Evolutionary conservation across 2,797 vertebrate species (phyloP), one percentile per base, ranked within the genome.

Genomic region (Coilia nasus): DNA sequence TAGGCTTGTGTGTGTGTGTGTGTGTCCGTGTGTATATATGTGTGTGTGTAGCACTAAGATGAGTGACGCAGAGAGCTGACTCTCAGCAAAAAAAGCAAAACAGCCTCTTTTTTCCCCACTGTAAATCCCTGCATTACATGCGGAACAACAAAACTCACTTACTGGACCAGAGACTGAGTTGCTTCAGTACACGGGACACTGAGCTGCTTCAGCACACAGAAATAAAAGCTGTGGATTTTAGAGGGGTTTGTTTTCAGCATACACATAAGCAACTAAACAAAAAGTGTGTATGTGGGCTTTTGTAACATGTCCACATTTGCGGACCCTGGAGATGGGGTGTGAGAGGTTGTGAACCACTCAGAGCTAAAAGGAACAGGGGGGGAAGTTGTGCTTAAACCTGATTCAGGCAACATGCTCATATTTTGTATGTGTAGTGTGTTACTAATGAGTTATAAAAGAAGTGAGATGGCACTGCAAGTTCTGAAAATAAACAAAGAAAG

Each of bases 11-110:
- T 54, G 50, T 54, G 50, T 54, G 50, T 54, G 50, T 54, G 50
- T 54, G 50, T 54, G 50, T 54, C 9, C 14, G 7, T 54, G 50
- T 3, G 50, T 41, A 41, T 41, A 41, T 41, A 41, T 41, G n/a
- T 71, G 28, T 71, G 28, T 71, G 28, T 78, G 31, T 35, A 19
- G 71, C 17, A 15, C 15, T 78, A 6, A 25, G 35, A 44, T 78
- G 71, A 78, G 31, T 75, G 67, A 31, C 67, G 19, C 31, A 41
- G 15, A 41, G 31, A 19, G 71, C 71, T 78, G 71, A 78, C 31
- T 78, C 71, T 78, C 71, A 78, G 71, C 71, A 78, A 14, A 17
- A 75, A 75, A 75, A 71, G 35, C 35, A 23, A 75, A 75, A 75
- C 35, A 15, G 67, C 25, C 25, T 25, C 25, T 25, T 64, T 25